A percentile compares a stretch with the other conserved stretches of the same genome.
Conservation (phyloP, 2,888 invertebrate genomes). For the Adela reaumurella region DNA sequence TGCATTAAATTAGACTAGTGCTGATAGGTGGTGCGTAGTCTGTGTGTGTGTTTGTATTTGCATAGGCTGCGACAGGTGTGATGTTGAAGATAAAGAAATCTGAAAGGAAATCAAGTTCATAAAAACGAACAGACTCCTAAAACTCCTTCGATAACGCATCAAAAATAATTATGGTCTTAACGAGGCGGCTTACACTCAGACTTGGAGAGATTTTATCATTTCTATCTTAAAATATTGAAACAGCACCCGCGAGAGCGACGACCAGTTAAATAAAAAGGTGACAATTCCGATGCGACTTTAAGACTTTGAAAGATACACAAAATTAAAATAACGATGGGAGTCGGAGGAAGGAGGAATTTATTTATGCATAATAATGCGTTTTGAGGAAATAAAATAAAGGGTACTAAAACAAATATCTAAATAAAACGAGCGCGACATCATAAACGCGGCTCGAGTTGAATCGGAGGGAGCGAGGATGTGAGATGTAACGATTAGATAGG, state of each 20-base stretch:
- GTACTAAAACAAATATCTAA: constrained; percentile 44
- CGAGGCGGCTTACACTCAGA: neutral
- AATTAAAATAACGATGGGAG: constrained; percentile 48
- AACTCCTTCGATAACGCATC: neutral
- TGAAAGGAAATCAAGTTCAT: neutral
- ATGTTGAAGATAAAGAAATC: neutral
- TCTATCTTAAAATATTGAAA: neutral
- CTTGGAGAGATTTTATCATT: neutral
- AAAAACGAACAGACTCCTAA: neutral
- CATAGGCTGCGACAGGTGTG: too few relatives aligned
- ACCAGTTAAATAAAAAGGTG: neutral
- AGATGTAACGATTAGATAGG: constrained; percentile 47
- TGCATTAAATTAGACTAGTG: too few relatives aligned
- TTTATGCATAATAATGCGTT: constrained; percentile 49
- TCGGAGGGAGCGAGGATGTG: constrained; percentile 20
- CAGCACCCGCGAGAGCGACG: neutral
- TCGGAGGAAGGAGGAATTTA: constrained; percentile 44
- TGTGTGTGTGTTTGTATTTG: too few relatives aligned
- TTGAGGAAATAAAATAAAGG: constrained; percentile 46
- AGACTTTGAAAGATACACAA: constrained; percentile 21
- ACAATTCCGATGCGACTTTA: neutral
- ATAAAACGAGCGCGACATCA: constrained; percentile 43
- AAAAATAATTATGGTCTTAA: neutral
- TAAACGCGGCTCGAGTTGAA: constrained; percentile 18
- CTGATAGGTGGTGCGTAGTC: too few relatives aligned